A percentile compares a stretch with the other conserved stretches of the same genome.
These are phyloP conservation scores for Agrypnia vestita DNA, from an alignment of 1,140 invertebrate species.

Conservation along the genomic window DNA sequence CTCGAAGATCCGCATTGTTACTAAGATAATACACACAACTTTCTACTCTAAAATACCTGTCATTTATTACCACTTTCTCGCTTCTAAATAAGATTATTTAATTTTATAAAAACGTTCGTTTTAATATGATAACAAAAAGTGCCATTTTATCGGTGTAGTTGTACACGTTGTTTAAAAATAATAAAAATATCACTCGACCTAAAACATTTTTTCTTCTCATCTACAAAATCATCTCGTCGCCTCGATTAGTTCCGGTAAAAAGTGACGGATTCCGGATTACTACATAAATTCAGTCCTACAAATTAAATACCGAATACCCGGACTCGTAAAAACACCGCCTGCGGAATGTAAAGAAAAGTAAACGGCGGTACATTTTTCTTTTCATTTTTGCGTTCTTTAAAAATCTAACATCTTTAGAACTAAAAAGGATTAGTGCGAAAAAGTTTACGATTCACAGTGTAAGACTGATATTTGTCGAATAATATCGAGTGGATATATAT, in stretches of 20 bases:
- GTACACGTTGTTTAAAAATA: not conserved
- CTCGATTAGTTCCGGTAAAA: slow-evolving; percentile 15
- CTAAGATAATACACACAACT: slow-evolving; percentile 2
- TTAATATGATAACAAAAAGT: not conserved
- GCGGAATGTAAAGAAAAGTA: slow-evolving; percentile 23
- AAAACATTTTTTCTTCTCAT: not conserved
- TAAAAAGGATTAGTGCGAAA: not conserved
- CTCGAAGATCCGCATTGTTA: slow-evolving; percentile 3
- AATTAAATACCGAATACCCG: not conserved
- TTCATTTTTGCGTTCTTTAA: slow-evolving; percentile 31
- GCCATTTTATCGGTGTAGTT: not conserved
- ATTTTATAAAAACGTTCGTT: too few relatives aligned
- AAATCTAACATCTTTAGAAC: not conserved
- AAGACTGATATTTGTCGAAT: too few relatives aligned
- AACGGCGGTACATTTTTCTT: not conserved
- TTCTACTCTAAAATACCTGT: not conserved
- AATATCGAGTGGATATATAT: not conserved
- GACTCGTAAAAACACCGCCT: not conserved
- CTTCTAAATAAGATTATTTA: not conserved
- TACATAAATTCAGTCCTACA: not conserved
- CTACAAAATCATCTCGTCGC: not conserved
- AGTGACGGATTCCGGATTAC: slow-evolving; percentile 1
- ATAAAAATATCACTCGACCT: not conserved
- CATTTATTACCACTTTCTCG: not conserved
- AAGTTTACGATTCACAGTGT: not conserved